A percentile compares a stretch with the other conserved stretches of the same genome.
phyloP scores from a whole-genome alignment of 92 coral and sea anemone species.

The Phymanthus crucifer region DNA sequence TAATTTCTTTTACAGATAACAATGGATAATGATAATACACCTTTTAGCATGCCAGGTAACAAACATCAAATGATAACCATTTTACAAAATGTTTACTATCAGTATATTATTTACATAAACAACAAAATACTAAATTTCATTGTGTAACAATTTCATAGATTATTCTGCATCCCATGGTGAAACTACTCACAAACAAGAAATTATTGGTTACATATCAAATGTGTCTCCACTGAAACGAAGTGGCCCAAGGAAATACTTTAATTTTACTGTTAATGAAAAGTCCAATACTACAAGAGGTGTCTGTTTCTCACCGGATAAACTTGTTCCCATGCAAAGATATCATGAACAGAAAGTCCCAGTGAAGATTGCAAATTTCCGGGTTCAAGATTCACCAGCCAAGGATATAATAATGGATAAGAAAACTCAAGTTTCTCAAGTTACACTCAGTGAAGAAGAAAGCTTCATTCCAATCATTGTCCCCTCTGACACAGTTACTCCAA shows the following conservation, averaged over 20 bases:
- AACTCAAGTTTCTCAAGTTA: constrained; percentile 18
- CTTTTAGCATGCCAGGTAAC: neutral
- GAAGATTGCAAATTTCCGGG: constrained; percentile 17
- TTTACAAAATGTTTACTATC: constrained; percentile 33
- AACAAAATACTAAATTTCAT: constrained; percentile 41
- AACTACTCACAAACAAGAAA: constrained; percentile 30
- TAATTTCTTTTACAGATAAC: neutral
- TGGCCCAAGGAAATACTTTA: constrained; percentile 39
- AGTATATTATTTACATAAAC: constrained; percentile 37
- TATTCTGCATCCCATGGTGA: constrained; percentile 24
- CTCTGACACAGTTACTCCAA: constrained; percentile 27
- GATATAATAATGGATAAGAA: constrained; percentile 26
- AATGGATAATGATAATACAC: neutral
- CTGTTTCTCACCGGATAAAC: constrained; percentile 36
- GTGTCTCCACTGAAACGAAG: constrained; percentile 49
- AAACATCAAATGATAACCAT: constrained; percentile 10
- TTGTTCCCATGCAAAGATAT: neutral
- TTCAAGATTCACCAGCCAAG: constrained; percentile 14
- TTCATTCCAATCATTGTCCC: constrained; percentile 42
- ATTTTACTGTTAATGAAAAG: constrained; percentile 38
- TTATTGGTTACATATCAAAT: constrained; percentile 41
- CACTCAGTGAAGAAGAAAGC: constrained; percentile 24
- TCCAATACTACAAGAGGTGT: constrained; percentile 33
- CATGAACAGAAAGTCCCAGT: constrained; percentile 37
- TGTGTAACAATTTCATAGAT: constrained; percentile 20